Conservation (phyloP, 2,797 vertebrate genomes). For the Scolopax rusticola region DNA sequence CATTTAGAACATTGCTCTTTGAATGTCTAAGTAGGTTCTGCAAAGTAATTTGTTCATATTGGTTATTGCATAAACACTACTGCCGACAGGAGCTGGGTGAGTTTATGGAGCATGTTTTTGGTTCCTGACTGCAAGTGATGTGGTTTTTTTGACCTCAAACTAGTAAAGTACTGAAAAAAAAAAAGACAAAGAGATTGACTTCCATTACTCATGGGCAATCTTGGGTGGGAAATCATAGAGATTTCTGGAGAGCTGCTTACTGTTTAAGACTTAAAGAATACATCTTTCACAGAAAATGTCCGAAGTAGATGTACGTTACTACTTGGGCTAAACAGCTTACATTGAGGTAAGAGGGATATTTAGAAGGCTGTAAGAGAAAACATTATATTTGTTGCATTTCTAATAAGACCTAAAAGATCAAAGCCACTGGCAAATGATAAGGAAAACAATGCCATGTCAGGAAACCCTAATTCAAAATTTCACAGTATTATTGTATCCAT, state of each 20-base stretch:
- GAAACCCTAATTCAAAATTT: neutral
- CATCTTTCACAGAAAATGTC: neutral
- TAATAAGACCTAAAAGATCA: neutral
- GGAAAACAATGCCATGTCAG: neutral
- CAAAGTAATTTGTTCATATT: constrained; percentile 46
- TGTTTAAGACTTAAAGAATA: neutral
- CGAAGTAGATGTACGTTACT: neutral
- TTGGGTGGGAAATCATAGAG: neutral
- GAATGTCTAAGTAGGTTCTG: constrained; percentile 43
- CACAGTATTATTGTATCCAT: neutral
- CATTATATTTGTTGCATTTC: neutral
- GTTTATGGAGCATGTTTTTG: constrained; percentile 17
- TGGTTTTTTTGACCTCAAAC: neutral
- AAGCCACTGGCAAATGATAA: neutral
- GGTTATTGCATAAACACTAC: constrained; percentile 51
- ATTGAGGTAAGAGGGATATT: neutral
- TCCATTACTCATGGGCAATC: neutral
- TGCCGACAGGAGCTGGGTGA: constrained; percentile 20
- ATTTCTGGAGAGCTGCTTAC: neutral
- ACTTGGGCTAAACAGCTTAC: neutral
- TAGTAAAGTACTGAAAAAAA: neutral
- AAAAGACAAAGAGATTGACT: neutral
- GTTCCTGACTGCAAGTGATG: neutral
- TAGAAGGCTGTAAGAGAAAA: neutral
- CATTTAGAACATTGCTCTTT: constrained; percentile 32